phyloP scores from a whole-genome alignment of 2,113 vertebrate species.

The Cryptotis parvus region DNA sequence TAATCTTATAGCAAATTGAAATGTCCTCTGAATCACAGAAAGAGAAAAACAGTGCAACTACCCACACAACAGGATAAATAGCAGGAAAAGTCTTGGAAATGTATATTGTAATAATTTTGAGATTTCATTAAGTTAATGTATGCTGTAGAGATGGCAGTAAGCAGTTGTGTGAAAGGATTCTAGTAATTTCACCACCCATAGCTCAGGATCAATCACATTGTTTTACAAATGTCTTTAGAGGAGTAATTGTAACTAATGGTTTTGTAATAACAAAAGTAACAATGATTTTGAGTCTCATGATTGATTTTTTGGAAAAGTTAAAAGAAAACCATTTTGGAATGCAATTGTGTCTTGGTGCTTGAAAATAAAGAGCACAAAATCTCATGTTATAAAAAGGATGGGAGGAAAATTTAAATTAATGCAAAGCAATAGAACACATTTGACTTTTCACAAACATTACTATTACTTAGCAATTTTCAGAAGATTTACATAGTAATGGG shows the following conservation, averaged over 20 bases:
- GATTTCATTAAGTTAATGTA: neutral
- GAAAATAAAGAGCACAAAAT: conserved; percentile 7
- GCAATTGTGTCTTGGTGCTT: conserved; percentile 44
- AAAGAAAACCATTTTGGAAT: conserved; percentile 32
- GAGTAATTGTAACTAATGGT: neutral
- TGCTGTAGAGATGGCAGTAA: neutral
- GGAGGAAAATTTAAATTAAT: conserved; percentile 40
- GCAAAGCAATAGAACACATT: conserved; percentile 32
- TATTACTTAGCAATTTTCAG: conserved; percentile 14
- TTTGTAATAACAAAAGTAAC: neutral
- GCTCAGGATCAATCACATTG: neutral
- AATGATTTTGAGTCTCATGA: conserved; percentile 47
- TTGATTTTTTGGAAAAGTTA: conserved; percentile 18
- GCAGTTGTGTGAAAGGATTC: neutral
- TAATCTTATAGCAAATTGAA: conserved; percentile 15
- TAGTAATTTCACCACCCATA: neutral
- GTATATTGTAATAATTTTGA: neutral
- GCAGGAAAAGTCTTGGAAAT: neutral
- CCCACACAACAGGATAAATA: neutral
- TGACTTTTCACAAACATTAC: conserved; percentile 27
- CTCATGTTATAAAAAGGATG: neutral
- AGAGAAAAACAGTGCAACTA: neutral
- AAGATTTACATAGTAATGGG: conserved; percentile 64
- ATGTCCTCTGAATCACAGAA: neutral
- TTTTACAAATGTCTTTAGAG: conserved; percentile 39